A percentile compares a stretch with the other conserved stretches of the same genome.
These are phyloP conservation scores for Gallinago jamesoni DNA, from an alignment of 2,113 vertebrate genomes.

Conservation along the genomic window DNA sequence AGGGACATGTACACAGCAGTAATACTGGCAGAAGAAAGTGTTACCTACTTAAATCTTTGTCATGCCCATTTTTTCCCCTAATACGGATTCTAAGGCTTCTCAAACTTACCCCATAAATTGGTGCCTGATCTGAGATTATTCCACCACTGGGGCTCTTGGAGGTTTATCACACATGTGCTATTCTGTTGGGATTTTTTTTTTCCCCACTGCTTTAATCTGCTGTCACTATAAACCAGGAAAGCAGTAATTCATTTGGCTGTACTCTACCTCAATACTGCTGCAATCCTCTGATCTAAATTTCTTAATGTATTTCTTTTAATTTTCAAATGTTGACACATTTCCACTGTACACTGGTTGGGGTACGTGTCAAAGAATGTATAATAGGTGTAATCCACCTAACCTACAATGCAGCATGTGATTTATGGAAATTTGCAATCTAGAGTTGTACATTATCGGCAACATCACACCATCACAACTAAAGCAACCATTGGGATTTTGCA, in stretches of 20 bases:
- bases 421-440: not conserved
- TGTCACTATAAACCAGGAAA: slow-evolving; percentile 8
- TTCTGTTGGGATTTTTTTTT: not conserved
- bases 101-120: slow-evolving; percentile 38
- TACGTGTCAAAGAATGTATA: not conserved
- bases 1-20: not conserved
- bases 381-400: not conserved
- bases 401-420: not conserved
- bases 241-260: not conserved
- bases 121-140: slow-evolving; percentile 33
- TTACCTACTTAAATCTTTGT: slow-evolving; percentile 8
- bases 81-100: not conserved
- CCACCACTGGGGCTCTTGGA: not conserved
- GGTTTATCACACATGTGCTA: slow-evolving; percentile 10
- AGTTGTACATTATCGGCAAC: not conserved
- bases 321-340: slow-evolving; percentile 7
- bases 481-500: not conserved
- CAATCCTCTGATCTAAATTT: slow-evolving; percentile 5
- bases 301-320: not conserved
- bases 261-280: not conserved
- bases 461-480: not conserved
- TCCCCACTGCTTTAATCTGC: slow-evolving; percentile 11
- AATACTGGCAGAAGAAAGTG: not conserved
- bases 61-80: not conserved
- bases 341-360: not conserved